Base-by-base conservation (phyloP, 2,888 invertebrate species). In the Cybosia mesomella region DNA sequence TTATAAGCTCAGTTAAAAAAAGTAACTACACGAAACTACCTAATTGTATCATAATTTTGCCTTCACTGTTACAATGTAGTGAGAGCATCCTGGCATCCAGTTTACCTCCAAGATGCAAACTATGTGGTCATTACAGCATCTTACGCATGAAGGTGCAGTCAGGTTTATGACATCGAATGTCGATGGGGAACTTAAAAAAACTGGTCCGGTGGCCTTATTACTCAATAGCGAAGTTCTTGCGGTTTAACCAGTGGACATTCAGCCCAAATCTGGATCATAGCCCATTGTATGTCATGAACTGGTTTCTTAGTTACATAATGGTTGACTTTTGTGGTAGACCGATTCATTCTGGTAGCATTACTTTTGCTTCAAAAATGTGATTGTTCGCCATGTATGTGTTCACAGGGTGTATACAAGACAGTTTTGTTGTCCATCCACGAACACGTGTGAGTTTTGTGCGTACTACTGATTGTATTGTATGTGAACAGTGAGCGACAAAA, bases 241-340 rank as follows among this genome's bases (percentile, higher is more conserved):
- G 34, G 21, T 36, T 63, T 59, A 60, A 68, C 64, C 49, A 68
- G 71, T 66, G 71, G 66, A 63, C 63, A 28, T 21, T 32, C 49
- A 59, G 67, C 36, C 70, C 76, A 70, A 73, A 80, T 78, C 74
- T 80, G 74, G 68, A 78, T 74, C 79, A 76, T 54, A 28, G 61
- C 60, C 65, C 72, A 73, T 73, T 77, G 78, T 80, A 57, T 77
- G 77, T 75, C 54, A 58, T 13, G 55, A 63, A 76, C 81, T 64
- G 70, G 59, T 49, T 53, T 53, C 71, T 78, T 59, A n/a, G 4
- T 60, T 66, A 54, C n/a, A 59, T 65, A 65, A 59, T 49, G 8
- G 2, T 53, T n/a, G 11, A 55, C 60, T 36, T 54, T 60, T 60
- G 34, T 65, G 22, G 24, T 21, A n/a, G 15, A 34, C 43, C 15